These are phyloP conservation scores for Ariopsis seemanni DNA, from an alignment of 2,113 vertebrate genomes.

Conservation along the genomic window DNA sequence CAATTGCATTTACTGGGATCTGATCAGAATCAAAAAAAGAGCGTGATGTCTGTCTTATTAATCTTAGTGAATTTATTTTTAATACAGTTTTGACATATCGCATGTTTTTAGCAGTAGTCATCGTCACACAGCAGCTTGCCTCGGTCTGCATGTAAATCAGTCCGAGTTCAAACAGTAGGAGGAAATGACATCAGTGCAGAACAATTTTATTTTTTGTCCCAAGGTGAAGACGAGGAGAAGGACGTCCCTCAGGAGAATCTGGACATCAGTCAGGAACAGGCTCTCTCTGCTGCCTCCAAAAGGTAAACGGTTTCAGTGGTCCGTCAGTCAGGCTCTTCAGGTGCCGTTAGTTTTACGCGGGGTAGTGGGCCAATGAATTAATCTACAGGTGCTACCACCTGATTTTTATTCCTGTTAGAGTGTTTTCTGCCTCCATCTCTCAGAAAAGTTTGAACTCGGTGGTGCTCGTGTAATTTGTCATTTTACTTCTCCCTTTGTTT, in stretches of 20 bases:
- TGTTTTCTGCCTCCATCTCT: neutral
- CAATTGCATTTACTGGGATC: neutral
- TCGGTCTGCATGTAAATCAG: neutral
- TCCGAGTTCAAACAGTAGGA: neutral
- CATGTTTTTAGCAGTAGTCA: neutral
- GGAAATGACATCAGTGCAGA: neutral
- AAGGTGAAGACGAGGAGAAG: constrained; percentile 15
- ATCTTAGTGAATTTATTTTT: neutral
- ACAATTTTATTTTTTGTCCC: neutral
- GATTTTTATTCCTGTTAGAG: neutral
- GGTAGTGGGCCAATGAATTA: neutral
- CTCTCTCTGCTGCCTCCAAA: constrained; percentile 32
- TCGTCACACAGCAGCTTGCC: neutral
- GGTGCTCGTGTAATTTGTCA: neutral
- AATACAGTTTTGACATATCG: neutral
- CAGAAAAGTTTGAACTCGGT: neutral
- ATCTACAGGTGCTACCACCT: neutral
- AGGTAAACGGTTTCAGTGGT: constrained; percentile 22
- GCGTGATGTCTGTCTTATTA: too few species aligned
- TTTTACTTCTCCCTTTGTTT: neutral
- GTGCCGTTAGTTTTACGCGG: too few species aligned
- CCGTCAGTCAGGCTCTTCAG: neutral
- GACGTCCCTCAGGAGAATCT: constrained; percentile 20
- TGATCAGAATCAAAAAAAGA: neutral
- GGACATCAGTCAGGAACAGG: constrained; percentile 20